phyloP scores from a whole-genome alignment of 2,797 vertebrate genomes.

The Eremophila alpestris region DNA sequence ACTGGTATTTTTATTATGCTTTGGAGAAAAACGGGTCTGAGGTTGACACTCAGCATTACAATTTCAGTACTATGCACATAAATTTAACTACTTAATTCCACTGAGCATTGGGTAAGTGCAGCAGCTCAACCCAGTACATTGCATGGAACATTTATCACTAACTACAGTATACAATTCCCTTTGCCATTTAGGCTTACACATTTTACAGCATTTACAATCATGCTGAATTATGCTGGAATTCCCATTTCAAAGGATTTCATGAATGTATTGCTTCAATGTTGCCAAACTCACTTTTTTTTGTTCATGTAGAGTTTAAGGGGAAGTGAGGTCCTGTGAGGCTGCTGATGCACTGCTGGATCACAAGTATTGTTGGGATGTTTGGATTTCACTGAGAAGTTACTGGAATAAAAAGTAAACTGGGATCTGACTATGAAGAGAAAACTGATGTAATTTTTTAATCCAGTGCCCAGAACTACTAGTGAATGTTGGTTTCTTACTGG shows the following conservation, averaged over 20 bases:
- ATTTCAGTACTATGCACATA: constrained; percentile 11
- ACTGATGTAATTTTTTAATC: background rate
- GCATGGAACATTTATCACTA: constrained; percentile 51
- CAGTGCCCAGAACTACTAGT: background rate
- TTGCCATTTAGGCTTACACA: constrained; percentile 21
- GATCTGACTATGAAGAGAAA: background rate
- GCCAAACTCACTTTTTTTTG: background rate
- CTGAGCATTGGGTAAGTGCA: constrained; percentile 23
- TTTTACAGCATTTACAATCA: constrained; percentile 39
- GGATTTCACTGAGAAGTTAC: background rate
- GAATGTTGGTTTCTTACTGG: background rate
- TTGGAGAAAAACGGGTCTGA: constrained; percentile 18
- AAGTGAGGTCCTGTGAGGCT: background rate
- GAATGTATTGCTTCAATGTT: background rate
- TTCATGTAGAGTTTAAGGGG: background rate
- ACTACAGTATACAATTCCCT: constrained; percentile 46
- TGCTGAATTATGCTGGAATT: constrained; percentile 45
- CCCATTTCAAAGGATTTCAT: constrained; percentile 34
- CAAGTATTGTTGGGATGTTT: background rate
- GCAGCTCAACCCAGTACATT: constrained; percentile 3
- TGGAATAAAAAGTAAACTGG: background rate
- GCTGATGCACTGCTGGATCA: background rate
- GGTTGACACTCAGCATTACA: background rate
- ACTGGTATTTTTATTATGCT: constrained; percentile 19
- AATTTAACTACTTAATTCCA: constrained; percentile 52